Evolutionary conservation across 1,140 invertebrate genomes (phyloP), one percentile per base, ranked within the genome.

Genomic region (Uloborus diversus): DNA sequence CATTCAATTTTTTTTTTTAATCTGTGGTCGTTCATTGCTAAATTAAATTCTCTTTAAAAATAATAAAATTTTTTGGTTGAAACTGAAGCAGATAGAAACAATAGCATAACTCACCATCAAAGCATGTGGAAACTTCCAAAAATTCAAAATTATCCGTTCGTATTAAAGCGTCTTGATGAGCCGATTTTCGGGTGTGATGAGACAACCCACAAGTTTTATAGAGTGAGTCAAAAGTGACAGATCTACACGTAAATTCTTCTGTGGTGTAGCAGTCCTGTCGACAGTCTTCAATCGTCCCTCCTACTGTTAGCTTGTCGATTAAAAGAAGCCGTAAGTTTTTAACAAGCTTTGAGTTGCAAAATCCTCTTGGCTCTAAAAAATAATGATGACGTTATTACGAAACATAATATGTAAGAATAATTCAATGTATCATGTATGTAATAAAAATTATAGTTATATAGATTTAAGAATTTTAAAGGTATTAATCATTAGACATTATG

Each of bases 111-210:
- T 80, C 79, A 83, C 83, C 80, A 42, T 83, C 70, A 47, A 80
- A 83, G 25, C 83, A 83, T 0, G 82, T 82, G 9, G 83, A 68
- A 37, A 83, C 69, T 65, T 83, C 83, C 4, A 79, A 4, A n/a
- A 71, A 68, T 9, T 82, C 81, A 30, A 49, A 62, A 3, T 11
- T 49, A 35, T 71, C 35, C 1, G 80, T 80, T 42, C 66, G 28
- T 7, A n/a, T 27, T 17, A 83, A 28, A 3, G 71, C 68, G n/a
- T 57, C 78, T 23, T 25, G 20, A 4, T 78, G 71, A 20, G 79
- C 47, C n/a, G 82, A 79, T 32, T 59, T 53, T n/a, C 78, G 9
- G 2, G 80, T 79, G 28, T 82, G 82, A 27, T 82, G 82, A 9
- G 78, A 81, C 14, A 83, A 33, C 27, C 68, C 59, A 27, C 82